These are phyloP conservation scores for Cheilosia urbana DNA, from an alignment of 2,888 invertebrate species.

Conservation along the genomic window DNA sequence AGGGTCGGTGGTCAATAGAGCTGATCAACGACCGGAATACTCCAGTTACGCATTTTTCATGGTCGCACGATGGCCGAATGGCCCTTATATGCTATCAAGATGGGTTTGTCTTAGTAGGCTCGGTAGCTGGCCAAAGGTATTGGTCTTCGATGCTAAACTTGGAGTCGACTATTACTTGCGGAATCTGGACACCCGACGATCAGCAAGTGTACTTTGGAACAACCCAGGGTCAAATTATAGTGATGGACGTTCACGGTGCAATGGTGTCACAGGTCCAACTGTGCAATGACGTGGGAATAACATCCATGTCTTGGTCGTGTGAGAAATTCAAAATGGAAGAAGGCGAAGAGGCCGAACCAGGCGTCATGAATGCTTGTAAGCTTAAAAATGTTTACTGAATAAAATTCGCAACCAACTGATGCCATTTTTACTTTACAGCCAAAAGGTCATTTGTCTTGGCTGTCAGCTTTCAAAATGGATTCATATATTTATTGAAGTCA, in stretches of 20 bases:
- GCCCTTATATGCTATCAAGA: slow-evolving; percentile 99
- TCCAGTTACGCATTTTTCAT: slow-evolving; percentile 98
- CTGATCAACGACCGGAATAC: slow-evolving; percentile 99
- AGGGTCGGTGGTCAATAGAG: slow-evolving; percentile 99
- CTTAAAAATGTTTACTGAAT: slow-evolving; percentile 20
- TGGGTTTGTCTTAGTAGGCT: slow-evolving; percentile 98
- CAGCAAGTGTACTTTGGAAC: slow-evolving; percentile 98
- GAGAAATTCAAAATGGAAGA: slow-evolving; percentile 99
- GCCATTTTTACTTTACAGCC: slow-evolving; percentile 80
- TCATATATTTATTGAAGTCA: slow-evolving; percentile 93
- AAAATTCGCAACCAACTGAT: not conserved
- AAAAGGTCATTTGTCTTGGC: slow-evolving; percentile 91
- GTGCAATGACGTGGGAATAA: slow-evolving; percentile 93
- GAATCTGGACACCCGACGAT: slow-evolving; percentile 99
- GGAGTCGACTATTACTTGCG: slow-evolving; percentile 97
- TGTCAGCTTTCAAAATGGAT: slow-evolving; percentile 95
- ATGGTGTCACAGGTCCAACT: slow-evolving; percentile 97
- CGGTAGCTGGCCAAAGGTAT: slow-evolving; percentile 98
- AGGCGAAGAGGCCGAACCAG: slow-evolving; percentile 89
- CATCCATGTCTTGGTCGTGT: slow-evolving; percentile 97
- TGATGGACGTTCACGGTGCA: slow-evolving; percentile 98
- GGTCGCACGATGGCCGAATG: slow-evolving; percentile 99
- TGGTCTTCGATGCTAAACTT: slow-evolving; percentile 99
- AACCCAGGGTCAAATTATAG: slow-evolving; percentile 96
- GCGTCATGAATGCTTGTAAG: slow-evolving; percentile 85